Base-by-base conservation (phyloP, 2,113 vertebrate species). In the Puntigrus tetrazona region DNA sequence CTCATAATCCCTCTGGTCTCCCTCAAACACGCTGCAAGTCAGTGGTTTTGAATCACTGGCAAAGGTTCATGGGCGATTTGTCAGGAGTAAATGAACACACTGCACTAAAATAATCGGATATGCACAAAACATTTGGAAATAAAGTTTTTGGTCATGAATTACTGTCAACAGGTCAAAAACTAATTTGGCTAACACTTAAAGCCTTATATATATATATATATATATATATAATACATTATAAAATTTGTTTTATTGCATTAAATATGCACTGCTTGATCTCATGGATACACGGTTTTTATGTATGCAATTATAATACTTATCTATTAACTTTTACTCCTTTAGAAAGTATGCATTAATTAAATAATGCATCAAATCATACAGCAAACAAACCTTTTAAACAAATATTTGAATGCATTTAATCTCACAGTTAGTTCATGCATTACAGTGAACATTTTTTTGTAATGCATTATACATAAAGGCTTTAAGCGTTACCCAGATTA, bases 41-140 rank as follows among this genome's bases (percentile, higher is more conserved):
- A 70, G 67, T 38, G 67, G 67, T 10, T 70, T 50, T 50, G 43
- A 16, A 25, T 55, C 47, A 3, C 73, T 57, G 31, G 52, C 50
- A 78, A 8, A 34, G 31, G 34, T n/a, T 59, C 47, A 59, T 43
- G 36, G 50, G n/a, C 14, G 14, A 18, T 78, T 61, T 59, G 55
- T 61, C 76, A 43, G 76, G 7, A n/a, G 25, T 38, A n/a, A 77
- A 76, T 9, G 5, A 77, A 55, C 22, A 77, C 74, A n/a, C 38
- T 43, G 29, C 47, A 34, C 45, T 63, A 20, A 38, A 43, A 27
- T 16, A 43, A 78, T 41, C 25, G 34, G 36, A 72, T 72, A 38
- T 73, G 70, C 11, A 25, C 20, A 70, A 38, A 69, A 10, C 18
- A 11, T 77, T 36, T 7, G 8, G 25, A 55, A 77, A 77, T n/a